These are phyloP conservation scores for Cossypha heuglini DNA, from an alignment of 2,797 vertebrate genomes.

Conservation along the genomic window DNA sequence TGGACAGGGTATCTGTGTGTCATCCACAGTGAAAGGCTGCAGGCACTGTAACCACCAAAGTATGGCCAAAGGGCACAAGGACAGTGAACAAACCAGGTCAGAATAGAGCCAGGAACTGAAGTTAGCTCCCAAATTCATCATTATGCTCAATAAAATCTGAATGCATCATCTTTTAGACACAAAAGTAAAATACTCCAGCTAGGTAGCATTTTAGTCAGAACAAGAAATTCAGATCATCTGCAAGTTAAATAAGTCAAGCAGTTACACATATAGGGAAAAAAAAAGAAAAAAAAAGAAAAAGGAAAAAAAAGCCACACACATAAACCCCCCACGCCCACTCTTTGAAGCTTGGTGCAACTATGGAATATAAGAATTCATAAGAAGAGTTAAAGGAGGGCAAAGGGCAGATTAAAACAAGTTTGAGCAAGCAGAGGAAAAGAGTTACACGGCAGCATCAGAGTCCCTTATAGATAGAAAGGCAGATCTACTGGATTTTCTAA, in stretches of 20 bases:
- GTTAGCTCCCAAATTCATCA: background rate
- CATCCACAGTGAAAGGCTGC: slow-evolving; percentile 22
- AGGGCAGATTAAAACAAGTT: slow-evolving; percentile 53
- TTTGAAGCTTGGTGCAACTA: slow-evolving; percentile 44
- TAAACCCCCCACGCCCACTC: slow-evolving; percentile 49
- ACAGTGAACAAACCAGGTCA: background rate
- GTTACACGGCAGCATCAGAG: background rate
- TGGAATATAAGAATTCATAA: slow-evolving; percentile 33
- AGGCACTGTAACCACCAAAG: background rate
- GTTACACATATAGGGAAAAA: background rate
- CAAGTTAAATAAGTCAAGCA: slow-evolving; percentile 31
- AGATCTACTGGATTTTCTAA: background rate
- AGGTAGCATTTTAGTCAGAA: background rate
- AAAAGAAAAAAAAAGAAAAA: background rate
- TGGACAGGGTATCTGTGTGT: slow-evolving; percentile 32
- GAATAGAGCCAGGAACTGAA: background rate
- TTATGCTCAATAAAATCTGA: background rate
- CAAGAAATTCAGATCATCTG: slow-evolving; percentile 15
- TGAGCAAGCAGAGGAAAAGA: slow-evolving; percentile 9
- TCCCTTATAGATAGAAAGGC: background rate
- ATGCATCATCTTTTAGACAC: background rate
- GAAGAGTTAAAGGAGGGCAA: slow-evolving; percentile 62
- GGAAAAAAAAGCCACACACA: background rate
- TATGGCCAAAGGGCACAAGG: slow-evolving; percentile 6
- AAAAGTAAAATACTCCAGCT: background rate